phyloP scores from a whole-genome alignment of 2,888 invertebrate species.

The Ormyrus labotus region DNA sequence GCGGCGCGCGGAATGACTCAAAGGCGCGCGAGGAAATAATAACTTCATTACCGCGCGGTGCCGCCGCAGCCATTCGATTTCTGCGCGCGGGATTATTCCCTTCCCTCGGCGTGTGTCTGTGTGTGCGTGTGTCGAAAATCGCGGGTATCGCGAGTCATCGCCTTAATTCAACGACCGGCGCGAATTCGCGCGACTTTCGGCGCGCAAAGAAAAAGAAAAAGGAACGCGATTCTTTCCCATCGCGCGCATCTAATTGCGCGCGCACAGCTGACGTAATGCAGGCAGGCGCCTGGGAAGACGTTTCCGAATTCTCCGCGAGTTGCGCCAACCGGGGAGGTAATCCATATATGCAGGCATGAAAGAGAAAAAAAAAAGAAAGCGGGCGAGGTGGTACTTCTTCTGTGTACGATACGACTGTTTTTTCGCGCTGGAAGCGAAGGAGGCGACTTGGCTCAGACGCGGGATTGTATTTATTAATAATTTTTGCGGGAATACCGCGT shows the following conservation, averaged over 20 bases:
- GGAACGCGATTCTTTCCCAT: constrained; percentile 20
- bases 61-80: no score
- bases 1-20: no score
- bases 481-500: background rate
- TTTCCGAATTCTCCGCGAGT: constrained; percentile 36
- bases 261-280: constrained; percentile 19
- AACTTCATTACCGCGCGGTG: no score
- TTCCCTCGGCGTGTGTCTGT: no score
- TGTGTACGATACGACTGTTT: no score
- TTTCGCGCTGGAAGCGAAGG: no score
- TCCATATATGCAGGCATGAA: no score
- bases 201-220: background rate
- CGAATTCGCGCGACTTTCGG: no score
- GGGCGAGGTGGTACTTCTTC: background rate
- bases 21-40: no score
- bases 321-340: background rate
- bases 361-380: constrained; percentile 25
- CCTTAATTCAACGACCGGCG: no score
- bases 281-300: constrained; percentile 22
- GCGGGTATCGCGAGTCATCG: background rate
- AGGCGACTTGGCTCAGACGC: background rate
- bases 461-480: background rate
- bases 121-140: constrained; percentile 6
- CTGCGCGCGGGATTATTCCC: no score
- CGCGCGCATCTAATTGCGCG: constrained; percentile 31